Evolutionary conservation across 2,888 invertebrate genomes (phyloP).

Genomic region (Palloptera scutellata): DNA sequence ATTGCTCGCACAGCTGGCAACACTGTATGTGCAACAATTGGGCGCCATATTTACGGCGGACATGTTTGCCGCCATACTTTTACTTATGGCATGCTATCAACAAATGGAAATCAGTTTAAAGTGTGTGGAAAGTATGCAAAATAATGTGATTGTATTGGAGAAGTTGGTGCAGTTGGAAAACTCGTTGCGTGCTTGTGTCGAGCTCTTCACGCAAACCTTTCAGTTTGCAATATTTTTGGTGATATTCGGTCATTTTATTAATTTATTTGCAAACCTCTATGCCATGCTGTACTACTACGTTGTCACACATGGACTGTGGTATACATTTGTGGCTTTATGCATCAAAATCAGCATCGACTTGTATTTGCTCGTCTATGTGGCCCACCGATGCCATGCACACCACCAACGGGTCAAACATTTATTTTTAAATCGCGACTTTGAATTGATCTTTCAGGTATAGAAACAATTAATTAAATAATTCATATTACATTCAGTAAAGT

Average conservation of each 20-base stretch:
- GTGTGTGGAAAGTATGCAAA: neutral
- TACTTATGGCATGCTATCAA: constrained; percentile 46
- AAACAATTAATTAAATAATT: constrained; percentile 35
- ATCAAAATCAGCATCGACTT: constrained; percentile 46
- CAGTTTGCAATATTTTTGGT: constrained; percentile 52
- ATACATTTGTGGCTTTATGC: constrained; percentile 51
- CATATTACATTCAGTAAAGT: neutral
- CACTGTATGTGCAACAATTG: constrained; percentile 51
- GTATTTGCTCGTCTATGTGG: constrained; percentile 45
- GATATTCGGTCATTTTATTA: constrained; percentile 50
- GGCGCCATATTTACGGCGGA: constrained; percentile 50
- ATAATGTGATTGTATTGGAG: constrained; percentile 12
- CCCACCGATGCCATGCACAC: constrained; percentile 46
- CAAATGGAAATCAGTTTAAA: constrained; percentile 42
- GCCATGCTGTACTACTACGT: constrained; percentile 55
- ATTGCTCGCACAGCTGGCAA: constrained; percentile 50
- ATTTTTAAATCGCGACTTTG: constrained; percentile 42
- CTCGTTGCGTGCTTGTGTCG: constrained; percentile 37
- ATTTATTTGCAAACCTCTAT: constrained; percentile 56
- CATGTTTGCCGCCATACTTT: constrained; percentile 45
- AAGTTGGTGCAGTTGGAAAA: constrained; percentile 41
- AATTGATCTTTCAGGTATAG: constrained; percentile 35
- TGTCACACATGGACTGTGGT: constrained; percentile 44
- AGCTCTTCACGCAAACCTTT: constrained; percentile 40
- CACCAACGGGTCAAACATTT: constrained; percentile 35